Base-by-base conservation (phyloP, 2,888 invertebrate genomes). In the Temnothorax unifasciatus region DNA sequence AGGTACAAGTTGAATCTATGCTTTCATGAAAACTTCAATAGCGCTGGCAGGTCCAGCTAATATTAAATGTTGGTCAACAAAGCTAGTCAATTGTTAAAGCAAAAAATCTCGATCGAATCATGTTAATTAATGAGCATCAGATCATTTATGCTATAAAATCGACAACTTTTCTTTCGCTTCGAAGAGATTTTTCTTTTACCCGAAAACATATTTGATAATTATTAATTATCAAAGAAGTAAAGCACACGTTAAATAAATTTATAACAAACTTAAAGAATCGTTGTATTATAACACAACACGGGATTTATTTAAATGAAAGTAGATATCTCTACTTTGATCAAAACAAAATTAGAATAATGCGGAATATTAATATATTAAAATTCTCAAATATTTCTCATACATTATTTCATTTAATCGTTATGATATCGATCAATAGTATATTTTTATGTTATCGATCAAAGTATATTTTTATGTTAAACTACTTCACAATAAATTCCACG, bases 31-130 rank as follows among this genome's bases (percentile, higher is more conserved):
- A 83, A 83, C 85, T 89, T 83, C 52, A 74, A 85, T 85, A 85
- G 86, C 57, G 73, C 88, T 90, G 90, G 90, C 89, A 85, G 90
- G 88, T 44, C 90, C 90, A 88, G 90, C 59, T 76, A 73, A 69
- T 66, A 64, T 73, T 87, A 74, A 73, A 76, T 83, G 79, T 85
- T 81, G 79, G 71, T 83, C 47, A 77, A 81, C 15, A 54, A 61
- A 18, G 15, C 29, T 77, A 68, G 41, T 69, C 41, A 25, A 77
- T 77, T 57, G 54, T 68, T 57, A 29, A 57, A 41, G 2, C n/a
- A 54, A 57, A 25, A 11, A 2, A 13, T 44, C 18, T n/a, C 41
- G 3, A 66, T 9, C 13, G 9, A 77, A 68, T 29, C 21, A 18
- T 50, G 15, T 25, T 52, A 64, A 52, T 41, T 38, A n/a, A 47